Evolutionary conservation across 2,888 invertebrate genomes (phyloP), one percentile per base, ranked within the genome.

Genomic region (Xylocampa areola): DNA sequence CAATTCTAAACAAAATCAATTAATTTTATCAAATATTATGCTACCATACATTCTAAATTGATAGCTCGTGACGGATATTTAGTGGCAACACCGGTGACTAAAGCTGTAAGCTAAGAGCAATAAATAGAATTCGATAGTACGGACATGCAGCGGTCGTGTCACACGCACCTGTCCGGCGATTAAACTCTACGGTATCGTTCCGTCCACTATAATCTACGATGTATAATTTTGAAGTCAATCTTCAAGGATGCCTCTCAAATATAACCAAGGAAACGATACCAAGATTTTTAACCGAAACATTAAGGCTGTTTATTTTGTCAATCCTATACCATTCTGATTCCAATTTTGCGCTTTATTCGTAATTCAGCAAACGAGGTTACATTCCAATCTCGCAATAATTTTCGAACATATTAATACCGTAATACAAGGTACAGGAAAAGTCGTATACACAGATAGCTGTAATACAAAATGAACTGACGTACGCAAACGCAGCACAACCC

Each of bases 151-250:
- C 68, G 70, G 68, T 36, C 80, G 77, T 76, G 89, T 86, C 90
- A 79, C 48, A 67, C 76, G 79, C 92, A 92, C 91, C 91, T 92
- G 92, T 86, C 85, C 65, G 45, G 47, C 86, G 87, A 92, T 92
- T 90, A 91, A 90, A 88, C 87, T 88, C 78, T 37, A 65, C 59
- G 58, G 69, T 66, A 70, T 76, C 69, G 67, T 60, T 61, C 76
- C 68, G 76, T 80, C 65, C 58, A 80, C 81, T 81, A 80, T 81
- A 74, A 84, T 85, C 81, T 81, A 73, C 19, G 69, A 75, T 77
- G 76, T 84, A 84, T 84, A 83, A 81, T 85, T 84, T 85, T 73
- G 73, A 80, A 77, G 65, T 70, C 73, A 68, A 73, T 79, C 53
- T 65, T 60, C 66, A 85, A 80, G 79, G 79, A 44, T 82, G 76